Evolutionary conservation across 2,888 invertebrate genomes (phyloP), one percentile per base, ranked within the genome.

Genomic region (Coleophora flavipennella): DNA sequence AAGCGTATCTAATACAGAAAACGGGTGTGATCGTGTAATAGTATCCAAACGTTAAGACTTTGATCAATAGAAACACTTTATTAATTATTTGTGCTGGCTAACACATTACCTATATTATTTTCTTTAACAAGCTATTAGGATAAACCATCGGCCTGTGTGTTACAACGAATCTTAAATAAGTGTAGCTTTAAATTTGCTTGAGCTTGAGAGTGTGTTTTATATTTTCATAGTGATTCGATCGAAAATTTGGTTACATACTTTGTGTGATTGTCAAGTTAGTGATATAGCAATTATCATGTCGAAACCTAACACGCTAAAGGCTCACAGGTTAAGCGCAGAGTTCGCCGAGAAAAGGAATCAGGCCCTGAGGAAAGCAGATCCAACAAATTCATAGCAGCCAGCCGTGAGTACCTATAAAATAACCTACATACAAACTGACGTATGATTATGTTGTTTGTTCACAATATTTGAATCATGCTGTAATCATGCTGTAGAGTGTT

Each of bases 31-130:
- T 4, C 6, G 20, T 20, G 20, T 20, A 4, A 20, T 20, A 3
- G 20, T 20, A 20, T 20, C 26, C 32, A 39, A 40, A 41, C 48
- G 42, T 45, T 43, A 48, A 71, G 62, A 68, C 68, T 66, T 71
- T 79, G 78, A 81, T 81, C 79, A 75, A 83, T 83, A 81, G 66
- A 53, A 62, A 49, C 66, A 67, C 66, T 68, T 71, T 76, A 74
- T 78, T 74, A 81, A 83, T 80, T 76, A 80, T 78, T 80, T 80
- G 80, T 74, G 74, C 69, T 64, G 65, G 60, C 67, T 65, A 67
- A 67, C n/a, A n/a, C n/a, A n/a, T n/a, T n/a, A n/a, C n/a, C n/a
- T n/a, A n/a, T n/a, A n/a, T n/a, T n/a, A n/a, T n/a, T n/a, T n/a
- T n/a, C n/a, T n/a, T n/a, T 59, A 55, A 61, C 59, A 55, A 57